Evolutionary conservation across 2,797 vertebrate genomes (phyloP).

Genomic region (Dendrocincla fuliginosa): DNA sequence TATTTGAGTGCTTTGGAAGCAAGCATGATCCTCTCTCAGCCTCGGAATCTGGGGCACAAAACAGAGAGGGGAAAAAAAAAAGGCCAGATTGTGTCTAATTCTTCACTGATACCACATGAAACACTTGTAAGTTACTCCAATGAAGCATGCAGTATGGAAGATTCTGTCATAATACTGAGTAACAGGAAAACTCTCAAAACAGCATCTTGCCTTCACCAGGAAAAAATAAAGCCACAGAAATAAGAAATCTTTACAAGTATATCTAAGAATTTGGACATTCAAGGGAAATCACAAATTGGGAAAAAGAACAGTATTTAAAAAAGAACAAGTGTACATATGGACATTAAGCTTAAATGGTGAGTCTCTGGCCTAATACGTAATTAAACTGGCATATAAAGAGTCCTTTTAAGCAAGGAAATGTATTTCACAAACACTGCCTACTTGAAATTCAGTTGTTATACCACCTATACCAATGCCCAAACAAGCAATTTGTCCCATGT

Average conservation of each 20-base stretch:
- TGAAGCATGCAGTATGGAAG: background rate
- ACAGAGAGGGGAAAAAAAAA: rapidly evolving
- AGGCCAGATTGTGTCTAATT: background rate
- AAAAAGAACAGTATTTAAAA: background rate
- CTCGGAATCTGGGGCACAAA: background rate
- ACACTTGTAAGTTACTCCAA: background rate
- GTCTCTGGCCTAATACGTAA: background rate
- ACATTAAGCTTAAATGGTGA: background rate
- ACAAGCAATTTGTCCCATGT: background rate
- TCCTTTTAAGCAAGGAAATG: background rate
- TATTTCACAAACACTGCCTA: background rate
- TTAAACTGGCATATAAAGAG: background rate
- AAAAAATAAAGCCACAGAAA: background rate
- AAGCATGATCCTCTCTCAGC: background rate
- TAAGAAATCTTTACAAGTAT: background rate
- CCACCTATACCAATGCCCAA: background rate
- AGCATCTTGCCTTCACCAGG: background rate
- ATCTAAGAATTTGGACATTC: background rate
- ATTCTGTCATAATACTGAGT: background rate
- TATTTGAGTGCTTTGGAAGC: background rate
- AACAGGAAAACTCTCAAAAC: background rate
- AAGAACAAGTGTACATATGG: background rate
- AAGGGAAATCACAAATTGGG: background rate
- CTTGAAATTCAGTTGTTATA: background rate
- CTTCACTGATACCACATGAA: background rate